Base-by-base conservation (phyloP, 2,888 invertebrate species). In the Luffia ferchaultella region DNA sequence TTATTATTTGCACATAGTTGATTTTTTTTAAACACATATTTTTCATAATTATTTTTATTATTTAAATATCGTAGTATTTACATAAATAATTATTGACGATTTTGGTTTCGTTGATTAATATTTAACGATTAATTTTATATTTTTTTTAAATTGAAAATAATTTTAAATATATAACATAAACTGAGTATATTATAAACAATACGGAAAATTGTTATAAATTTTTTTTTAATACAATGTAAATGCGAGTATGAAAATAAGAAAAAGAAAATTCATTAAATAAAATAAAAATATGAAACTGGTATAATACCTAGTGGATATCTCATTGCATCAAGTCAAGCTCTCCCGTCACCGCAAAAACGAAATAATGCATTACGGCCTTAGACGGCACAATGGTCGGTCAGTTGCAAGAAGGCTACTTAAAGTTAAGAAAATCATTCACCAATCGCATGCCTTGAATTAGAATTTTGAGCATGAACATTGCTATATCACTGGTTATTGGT, bases 11-110 rank as follows among this genome's bases (percentile, higher is more conserved):
- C 17, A 44, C 17, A 2, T 15, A 16, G 12, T 12, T 19, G 18
- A 16, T n/a, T 19, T 18, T 19, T 45, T 45, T 48, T 16, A 17
- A 15, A 40, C 40, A 47, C 47, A 40, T 47, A 47, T 42, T 41
- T 48, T 48, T 42, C 43, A 48, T 48, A 42, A 17, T 20, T 42
- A 48, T 42, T 19, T 48, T 42, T 48, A 17, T 17, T 20, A 42
- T 42, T 48, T 20, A 20, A 43, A 16, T 42, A 15, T 42, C 18
- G 16, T n/a, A n/a, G n/a, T n/a, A n/a, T n/a, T n/a, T n/a, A n/a
- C n/a, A n/a, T n/a, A n/a, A n/a, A n/a, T n/a, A n/a, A n/a, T n/a
- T n/a, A 12, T 7, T 30, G 30, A 7, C 30, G 30, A 30, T 30
- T 30, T 30, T 30, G 30, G 5, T 30, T 12, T 3, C 30, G 30